Percentiles rank a stretch among this genome's conserved stretches.
Conservation (phyloP, 2,113 vertebrate genomes). For the Megaceryle torquata region DNA sequence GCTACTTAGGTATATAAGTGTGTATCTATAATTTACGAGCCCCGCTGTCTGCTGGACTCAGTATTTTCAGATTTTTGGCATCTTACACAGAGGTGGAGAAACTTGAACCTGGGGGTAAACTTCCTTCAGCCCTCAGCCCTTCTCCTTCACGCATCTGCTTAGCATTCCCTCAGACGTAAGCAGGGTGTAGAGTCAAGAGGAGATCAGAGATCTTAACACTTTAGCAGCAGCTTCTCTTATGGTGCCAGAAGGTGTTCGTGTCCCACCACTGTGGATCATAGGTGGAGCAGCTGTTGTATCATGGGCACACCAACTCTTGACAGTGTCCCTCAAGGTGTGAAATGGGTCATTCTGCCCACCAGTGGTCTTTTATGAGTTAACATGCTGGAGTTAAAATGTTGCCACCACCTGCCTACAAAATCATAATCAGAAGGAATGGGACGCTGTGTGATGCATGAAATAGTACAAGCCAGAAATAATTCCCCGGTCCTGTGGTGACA, state of each 20-base stretch:
- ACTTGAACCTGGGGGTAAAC: background rate
- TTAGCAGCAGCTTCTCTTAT: background rate
- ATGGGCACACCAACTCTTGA: background rate
- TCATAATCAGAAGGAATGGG: background rate
- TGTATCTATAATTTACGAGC: background rate
- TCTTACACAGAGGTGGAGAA: background rate
- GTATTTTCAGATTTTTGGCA: background rate
- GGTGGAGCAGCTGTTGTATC: background rate
- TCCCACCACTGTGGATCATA: background rate
- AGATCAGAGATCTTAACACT: background rate
- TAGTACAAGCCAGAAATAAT: background rate
- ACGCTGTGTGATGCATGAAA: background rate
- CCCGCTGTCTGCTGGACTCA: background rate
- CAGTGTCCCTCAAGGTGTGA: background rate
- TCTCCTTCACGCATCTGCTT: background rate
- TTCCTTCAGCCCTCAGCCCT: background rate
- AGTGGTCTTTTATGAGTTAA: background rate
- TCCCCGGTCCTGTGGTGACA: background rate
- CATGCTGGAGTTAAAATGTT: background rate
- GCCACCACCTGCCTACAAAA: background rate
- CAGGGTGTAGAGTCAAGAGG: background rate
- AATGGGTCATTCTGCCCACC: background rate
- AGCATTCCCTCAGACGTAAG: background rate
- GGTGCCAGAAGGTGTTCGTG: background rate
- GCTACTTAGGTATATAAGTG: background rate